Evolutionary conservation across 2,797 vertebrate genomes (phyloP), one percentile per base, ranked within the genome.

Genomic region (Clarias platycephalus): DNA sequence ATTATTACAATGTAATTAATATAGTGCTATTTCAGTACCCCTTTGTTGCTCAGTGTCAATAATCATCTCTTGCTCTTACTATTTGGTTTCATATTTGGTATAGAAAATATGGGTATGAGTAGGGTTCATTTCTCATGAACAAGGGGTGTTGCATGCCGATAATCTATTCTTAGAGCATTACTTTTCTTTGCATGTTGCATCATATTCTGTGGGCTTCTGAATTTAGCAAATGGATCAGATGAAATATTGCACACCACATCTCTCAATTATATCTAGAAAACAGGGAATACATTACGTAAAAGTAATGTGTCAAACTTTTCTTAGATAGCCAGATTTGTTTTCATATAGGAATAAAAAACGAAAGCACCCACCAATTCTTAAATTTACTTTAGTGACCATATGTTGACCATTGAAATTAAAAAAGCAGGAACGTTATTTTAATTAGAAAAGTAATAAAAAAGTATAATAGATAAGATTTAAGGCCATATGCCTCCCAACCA

Each of bases 111-210:
- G 49, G 80, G 76, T 86, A 87, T 87, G 88, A 90, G 86, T 88
- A 85, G 20, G 40, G 58, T 60, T 88, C 18, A 80, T 91, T 89
- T 88, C 64, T 85, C 80, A 84, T 68, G 57, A 31, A 72, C 72
- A 76, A 44, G 77, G n/a, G 44, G 76, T 71, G 70, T 88, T 90
- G 84, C 88, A 85, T 87, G 86, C 90, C 89, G 87, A 76, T 77
- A 55, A 49, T 53, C 83, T 62, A 85, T 88, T 88, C 71, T 79
- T 57, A 31, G 60, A 53, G 9, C 76, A 87, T 80, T 74, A 79
- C 68, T 74, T 88, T 49, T 49, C 70, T 72, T 77, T 71, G 82
- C 79, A 81, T 87, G 86, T 83, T 87, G 82, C 76, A 85, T 80
- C 60, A 77, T 77, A 60, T 86, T 79, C 85, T 80, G 28, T 76